Percentiles rank a stretch among this genome's conserved stretches.
Evolutionary conservation across 1,140 invertebrate species (phyloP).

Genomic region (Vollenhovia emeryi): DNA sequence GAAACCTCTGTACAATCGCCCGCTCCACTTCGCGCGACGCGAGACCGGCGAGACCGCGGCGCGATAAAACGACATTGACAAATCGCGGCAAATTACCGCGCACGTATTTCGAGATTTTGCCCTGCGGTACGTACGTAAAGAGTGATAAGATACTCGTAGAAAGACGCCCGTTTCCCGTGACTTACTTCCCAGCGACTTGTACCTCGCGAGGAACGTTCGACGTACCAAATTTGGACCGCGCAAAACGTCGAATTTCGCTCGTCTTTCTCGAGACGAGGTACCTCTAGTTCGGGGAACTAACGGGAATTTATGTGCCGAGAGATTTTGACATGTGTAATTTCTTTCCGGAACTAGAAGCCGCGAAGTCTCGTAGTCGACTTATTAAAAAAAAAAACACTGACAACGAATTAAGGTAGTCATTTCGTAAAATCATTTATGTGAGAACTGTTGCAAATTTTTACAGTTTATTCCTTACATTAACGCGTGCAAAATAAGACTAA

Average conservation of each 20-base stretch:
- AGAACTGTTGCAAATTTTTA: too few relatives aligned
- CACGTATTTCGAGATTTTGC: constrained; percentile 7
- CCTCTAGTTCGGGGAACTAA: not conserved
- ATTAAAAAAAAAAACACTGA: too few relatives aligned
- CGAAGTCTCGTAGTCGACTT: not conserved
- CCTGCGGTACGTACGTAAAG: not conserved
- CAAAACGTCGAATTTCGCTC: not conserved
- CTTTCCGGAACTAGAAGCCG: not conserved
- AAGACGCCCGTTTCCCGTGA: not conserved
- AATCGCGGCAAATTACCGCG: not conserved
- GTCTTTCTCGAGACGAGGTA: not conserved
- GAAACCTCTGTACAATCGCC: not conserved
- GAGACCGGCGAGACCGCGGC: not conserved
- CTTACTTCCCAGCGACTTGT: too few relatives aligned
- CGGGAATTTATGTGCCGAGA: not conserved
- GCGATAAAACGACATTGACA: constrained; percentile 11
- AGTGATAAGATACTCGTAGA: not conserved
- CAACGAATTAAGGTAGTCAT: not conserved
- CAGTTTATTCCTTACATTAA: too few relatives aligned
- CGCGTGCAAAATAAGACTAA: too few relatives aligned
- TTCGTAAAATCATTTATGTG: too few relatives aligned
- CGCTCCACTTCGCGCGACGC: not conserved
- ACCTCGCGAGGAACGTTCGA: too few relatives aligned
- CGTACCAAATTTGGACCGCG: too few relatives aligned
- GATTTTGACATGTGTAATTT: not conserved